Conservation (phyloP, 2,888 invertebrate species). For the Folsomia manolachei region DNA sequence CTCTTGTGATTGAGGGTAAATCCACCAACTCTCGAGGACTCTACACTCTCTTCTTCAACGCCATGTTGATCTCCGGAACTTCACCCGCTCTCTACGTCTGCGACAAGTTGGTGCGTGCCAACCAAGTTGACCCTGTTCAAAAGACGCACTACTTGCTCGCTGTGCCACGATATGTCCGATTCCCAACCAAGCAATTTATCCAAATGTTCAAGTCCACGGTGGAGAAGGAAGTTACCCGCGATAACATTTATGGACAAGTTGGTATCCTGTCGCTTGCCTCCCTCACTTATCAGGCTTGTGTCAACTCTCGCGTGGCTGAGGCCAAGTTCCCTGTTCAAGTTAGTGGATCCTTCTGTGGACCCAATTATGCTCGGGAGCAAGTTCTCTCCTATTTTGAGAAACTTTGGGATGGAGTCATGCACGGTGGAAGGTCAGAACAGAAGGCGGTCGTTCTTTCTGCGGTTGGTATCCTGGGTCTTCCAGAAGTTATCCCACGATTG, state of each 20-base stretch:
- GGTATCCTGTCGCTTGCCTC: slow-evolving; percentile 5
- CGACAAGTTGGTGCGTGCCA: neutral
- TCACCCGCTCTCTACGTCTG: neutral
- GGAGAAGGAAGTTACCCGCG: neutral
- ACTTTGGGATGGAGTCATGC: neutral
- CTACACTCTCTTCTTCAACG: slow-evolving; percentile 5
- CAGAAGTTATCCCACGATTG: neutral
- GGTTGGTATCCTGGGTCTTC: slow-evolving; percentile 9
- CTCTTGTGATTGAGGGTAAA: neutral
- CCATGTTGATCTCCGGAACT: slow-evolving; percentile 13
- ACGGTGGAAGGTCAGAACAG: neutral
- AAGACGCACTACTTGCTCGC: neutral
- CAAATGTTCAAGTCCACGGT: neutral
- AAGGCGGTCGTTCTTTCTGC: slow-evolving; percentile 8
- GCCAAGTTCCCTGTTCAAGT: slow-evolving; percentile 14
- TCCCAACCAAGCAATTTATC: slow-evolving; percentile 6
- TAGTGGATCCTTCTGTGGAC: neutral
- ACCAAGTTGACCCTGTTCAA: neutral
- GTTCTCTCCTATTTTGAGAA: neutral
- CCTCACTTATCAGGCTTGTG: slow-evolving; percentile 12
- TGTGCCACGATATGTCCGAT: slow-evolving; percentile 8
- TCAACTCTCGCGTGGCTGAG: slow-evolving; percentile 8
- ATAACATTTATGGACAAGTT: neutral
- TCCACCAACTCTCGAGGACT: slow-evolving; percentile 14
- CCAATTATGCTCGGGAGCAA: neutral